Conservation (phyloP, 2,888 invertebrate species). For the Iphiclides podalirius region DNA sequence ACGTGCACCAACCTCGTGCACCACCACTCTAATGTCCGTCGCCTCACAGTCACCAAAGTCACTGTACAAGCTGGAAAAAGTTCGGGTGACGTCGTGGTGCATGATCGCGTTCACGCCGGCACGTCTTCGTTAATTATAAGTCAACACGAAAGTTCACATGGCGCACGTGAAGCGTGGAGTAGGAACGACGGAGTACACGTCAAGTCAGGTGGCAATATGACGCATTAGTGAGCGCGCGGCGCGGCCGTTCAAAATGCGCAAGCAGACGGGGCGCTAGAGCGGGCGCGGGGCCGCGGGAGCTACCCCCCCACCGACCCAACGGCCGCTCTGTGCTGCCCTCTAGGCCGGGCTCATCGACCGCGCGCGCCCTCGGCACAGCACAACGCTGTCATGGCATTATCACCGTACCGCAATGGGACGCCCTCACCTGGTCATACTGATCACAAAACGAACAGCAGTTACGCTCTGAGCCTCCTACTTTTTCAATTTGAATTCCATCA, state of each 20-base stretch:
- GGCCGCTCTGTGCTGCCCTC: constrained; percentile 68
- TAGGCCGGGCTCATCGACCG: constrained; percentile 78
- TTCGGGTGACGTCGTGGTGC: constrained; percentile 26
- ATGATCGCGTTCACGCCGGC: constrained; percentile 31
- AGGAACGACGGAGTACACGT: constrained; percentile 54
- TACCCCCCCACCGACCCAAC: constrained; percentile 51
- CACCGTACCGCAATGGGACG: constrained; percentile 60
- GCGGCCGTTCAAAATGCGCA: constrained; percentile 66
- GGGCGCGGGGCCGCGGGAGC: constrained; percentile 41
- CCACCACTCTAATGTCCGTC: constrained; percentile 45
- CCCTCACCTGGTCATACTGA: no score
- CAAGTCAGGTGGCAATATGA: constrained; percentile 65
- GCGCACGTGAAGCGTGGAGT: constrained; percentile 58
- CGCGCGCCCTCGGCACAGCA: constrained; percentile 61
- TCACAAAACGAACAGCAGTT: no score
- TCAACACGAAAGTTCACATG: constrained; percentile 73
- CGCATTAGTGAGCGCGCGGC: constrained; percentile 79
- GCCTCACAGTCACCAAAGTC: constrained; percentile 57
- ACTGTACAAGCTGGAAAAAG: constrained; percentile 51
- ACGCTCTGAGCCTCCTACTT: no score
- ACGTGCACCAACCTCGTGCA: constrained; percentile 66
- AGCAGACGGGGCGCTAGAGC: constrained; percentile 52
- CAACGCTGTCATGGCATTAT: constrained; percentile 44
- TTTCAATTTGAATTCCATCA: no score
- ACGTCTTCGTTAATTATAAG: constrained; percentile 37